Base-by-base conservation (phyloP, 35 echinoderm and acorn worm species). In the Anneissia japonica region DNA sequence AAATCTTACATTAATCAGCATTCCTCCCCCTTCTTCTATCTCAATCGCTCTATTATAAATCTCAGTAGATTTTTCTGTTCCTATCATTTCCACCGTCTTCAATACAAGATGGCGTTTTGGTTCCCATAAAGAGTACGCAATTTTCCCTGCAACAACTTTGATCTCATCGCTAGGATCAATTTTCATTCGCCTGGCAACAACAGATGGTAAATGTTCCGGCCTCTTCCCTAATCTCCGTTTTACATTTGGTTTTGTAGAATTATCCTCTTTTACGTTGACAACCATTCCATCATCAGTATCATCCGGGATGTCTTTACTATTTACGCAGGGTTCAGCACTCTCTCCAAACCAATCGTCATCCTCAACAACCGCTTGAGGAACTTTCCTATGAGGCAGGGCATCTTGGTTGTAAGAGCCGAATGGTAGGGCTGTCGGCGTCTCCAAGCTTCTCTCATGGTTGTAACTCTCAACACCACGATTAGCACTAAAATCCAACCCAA, bases 1-100 rank as follows among this genome's bases (percentile, higher is more conserved):
- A 73, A 28, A 11, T 86, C 92, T 93, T 87, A 97, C 94, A 85
- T 73, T 78, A 16, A 88, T 89, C 94, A 97, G 87, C 90, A 97
- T 90, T 39, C 94, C 94, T 1, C 94, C 94, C 87, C 72, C 64
- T 45, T 92, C 81, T 81, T 97, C 94, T 0, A 90, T 89, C 9
- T 97, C 77, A 33, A 76, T 82, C 0, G 91, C 93, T 40, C 87
- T 17, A 35, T 85, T 74, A 87, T 91, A 97, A 26, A 97, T 23
- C 37, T 87, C 38, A 4, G 90, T 34, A 23, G 87, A n/a, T 64
- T 97, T 97, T 31, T 92, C 74, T 0, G 90, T 85, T 3, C 94
- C 94, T 76, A 97, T 84, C 26, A 89, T 81, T 12, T 97, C 73
- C 51, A 97, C 94, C 31, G 90, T 76, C 56, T 76, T 87, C 55